Conservation (phyloP, 2,888 invertebrate species). For the Drosophila silvestris region DNA sequence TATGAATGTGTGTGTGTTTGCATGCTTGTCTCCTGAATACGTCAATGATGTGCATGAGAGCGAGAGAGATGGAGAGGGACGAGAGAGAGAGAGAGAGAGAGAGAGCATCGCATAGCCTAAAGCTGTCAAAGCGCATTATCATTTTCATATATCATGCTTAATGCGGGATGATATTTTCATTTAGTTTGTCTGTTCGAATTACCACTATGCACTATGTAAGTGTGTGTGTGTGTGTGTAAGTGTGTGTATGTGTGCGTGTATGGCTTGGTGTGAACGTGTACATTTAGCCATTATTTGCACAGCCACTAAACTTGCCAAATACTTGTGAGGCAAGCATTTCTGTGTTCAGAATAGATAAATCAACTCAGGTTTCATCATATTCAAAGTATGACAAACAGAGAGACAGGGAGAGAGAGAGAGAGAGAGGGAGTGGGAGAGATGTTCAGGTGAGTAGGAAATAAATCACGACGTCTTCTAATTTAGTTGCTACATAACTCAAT, state of each 20-base stretch:
- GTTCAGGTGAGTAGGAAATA: constrained; percentile 29
- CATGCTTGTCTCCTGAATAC: constrained; percentile 8
- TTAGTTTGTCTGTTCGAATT: constrained; percentile 38
- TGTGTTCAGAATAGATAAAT: constrained; percentile 47
- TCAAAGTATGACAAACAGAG: not conserved
- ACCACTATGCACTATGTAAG: constrained; percentile 6
- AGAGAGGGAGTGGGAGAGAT: too few species aligned
- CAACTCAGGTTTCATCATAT: constrained; percentile 48
- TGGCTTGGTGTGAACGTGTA: not conserved
- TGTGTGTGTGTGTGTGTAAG: not conserved
- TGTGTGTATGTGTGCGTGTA: constrained; percentile 3
- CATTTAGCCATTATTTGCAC: constrained; percentile 1
- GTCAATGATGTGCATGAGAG: constrained; percentile 11
- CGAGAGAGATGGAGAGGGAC: constrained; percentile 1
- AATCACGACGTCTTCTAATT: constrained; percentile 52
- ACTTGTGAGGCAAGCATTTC: constrained; percentile 1
- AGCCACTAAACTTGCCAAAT: constrained; percentile 16
- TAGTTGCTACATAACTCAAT: constrained; percentile 51
- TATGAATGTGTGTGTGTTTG: not conserved
- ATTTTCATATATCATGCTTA: constrained; percentile 78
- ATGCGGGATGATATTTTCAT: constrained; percentile 73
- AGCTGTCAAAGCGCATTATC: constrained; percentile 72
- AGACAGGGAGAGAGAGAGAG: not conserved
- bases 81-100: constrained; percentile 9
- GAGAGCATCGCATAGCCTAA: constrained; percentile 28